These are phyloP conservation scores for Tetranychus piercei DNA, from an alignment of 2,888 invertebrate species.

Conservation along the genomic window DNA sequence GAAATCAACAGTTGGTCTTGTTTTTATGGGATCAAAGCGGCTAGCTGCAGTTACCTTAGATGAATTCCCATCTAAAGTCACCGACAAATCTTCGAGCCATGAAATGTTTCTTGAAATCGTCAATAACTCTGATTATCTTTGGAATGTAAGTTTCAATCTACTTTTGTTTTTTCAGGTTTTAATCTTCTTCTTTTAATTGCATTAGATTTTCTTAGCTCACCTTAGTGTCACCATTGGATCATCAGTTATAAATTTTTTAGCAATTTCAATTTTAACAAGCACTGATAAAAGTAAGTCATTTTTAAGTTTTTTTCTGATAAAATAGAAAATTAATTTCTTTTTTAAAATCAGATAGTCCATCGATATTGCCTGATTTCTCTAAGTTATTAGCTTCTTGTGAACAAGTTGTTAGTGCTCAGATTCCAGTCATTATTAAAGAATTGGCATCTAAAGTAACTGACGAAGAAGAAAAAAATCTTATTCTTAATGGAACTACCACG, in stretches of 20 bases:
- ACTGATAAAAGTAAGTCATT: background rate
- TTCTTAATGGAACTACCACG: slow-evolving; percentile 24
- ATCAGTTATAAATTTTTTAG: background rate
- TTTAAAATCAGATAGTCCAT: background rate
- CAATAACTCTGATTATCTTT: background rate
- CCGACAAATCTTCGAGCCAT: background rate
- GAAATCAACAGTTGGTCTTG: background rate
- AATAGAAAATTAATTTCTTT: background rate
- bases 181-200: background rate
- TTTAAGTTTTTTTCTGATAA: background rate
- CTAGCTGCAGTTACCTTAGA: background rate
- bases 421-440: slow-evolving; percentile 13
- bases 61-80: background rate
- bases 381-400: slow-evolving; percentile 10
- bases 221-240: slow-evolving; percentile 2
- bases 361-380: slow-evolving; percentile 8
- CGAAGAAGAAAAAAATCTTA: background rate
- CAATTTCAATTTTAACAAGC: background rate
- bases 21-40: background rate
- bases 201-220: background rate
- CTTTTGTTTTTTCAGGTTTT: background rate
- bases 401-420: slow-evolving; percentile 20
- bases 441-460: slow-evolving; percentile 12
- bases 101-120: background rate
- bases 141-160: background rate